These are phyloP conservation scores for Tubulanus polymorphus DNA, from an alignment of 2,888 invertebrate genomes.

Conservation along the genomic window DNA sequence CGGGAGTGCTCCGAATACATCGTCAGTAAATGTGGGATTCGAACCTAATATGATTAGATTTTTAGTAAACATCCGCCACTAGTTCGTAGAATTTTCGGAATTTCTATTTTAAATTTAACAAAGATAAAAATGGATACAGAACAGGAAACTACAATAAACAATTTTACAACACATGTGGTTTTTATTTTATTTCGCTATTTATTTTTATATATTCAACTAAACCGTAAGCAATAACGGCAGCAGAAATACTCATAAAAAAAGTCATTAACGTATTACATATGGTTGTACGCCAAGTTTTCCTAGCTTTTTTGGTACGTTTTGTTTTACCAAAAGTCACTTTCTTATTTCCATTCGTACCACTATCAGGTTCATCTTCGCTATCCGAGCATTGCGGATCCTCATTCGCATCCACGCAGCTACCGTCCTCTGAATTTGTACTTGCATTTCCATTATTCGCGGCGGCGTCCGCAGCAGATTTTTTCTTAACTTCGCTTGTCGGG, in stretches of 20 bases:
- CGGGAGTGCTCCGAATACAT: too few species aligned
- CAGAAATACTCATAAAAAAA: neutral
- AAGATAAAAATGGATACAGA: too few species aligned
- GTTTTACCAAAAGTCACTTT: neutral
- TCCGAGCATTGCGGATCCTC: neutral
- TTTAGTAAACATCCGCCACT: too few species aligned
- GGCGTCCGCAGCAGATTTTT: neutral
- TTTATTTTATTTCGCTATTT: too few species aligned
- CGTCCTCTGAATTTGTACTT: neutral
- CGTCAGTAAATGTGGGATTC: too few species aligned
- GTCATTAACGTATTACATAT: constrained; percentile 1
- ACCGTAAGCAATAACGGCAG: neutral
- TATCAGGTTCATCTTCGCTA: neutral
- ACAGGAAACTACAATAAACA: too few species aligned
- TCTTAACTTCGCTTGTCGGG: constrained; percentile 1
- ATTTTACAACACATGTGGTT: too few species aligned
- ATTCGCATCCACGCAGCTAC: neutral
- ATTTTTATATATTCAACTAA: too few species aligned
- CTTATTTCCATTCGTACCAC: neutral
- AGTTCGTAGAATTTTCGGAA: too few species aligned
- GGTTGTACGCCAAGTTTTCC: neutral
- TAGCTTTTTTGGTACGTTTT: neutral
- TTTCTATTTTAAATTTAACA: too few species aligned
- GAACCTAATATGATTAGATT: too few species aligned
- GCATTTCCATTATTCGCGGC: neutral